Evolutionary conservation across 37 sponge, comb jelly and placozoan genomes (phyloP), one percentile per base, ranked within the genome.

Genomic region (Aplysina aerophoba): DNA sequence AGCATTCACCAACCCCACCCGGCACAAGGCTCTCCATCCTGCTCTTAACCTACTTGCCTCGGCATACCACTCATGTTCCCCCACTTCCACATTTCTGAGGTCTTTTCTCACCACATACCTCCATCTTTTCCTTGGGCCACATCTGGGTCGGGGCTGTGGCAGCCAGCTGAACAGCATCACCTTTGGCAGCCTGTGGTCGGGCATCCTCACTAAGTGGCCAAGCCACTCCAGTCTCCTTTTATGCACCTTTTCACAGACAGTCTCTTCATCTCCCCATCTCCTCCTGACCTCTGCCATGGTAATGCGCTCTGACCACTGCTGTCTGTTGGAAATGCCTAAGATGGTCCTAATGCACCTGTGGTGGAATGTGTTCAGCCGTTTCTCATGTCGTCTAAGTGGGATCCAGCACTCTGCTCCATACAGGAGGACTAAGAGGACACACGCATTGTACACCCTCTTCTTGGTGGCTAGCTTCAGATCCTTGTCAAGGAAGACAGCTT

Each of bases 331-430:
- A 20, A 60, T 59, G 44, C 67, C 67, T 41, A 85, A 36, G 79
- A 85, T 85, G 4, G 40, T 85, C 67, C 79, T 77, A 24, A 79
- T 77, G 59, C 85, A 85, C 66, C 67, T 85, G 65, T 85, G 85
- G 59, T 85, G 84, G 84, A 83, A 83, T 83, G 85, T 28, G 72
- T 85, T 85, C 35, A 85, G 37, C 34, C 24, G 55, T 37, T 44
- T 85, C 39, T 71, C 55, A 53, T 72, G 74, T 39, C 34, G 50
- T 39, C 37, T 85, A 21, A 85, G 75, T 36, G 75, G 85, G 75
- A 56, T 73, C 85, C 75, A 72, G 37, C 85, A 73, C 56, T 65
- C 84, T 73, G 85, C 72, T 24, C 74, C 85, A 73, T 85, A 72
- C 59, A 85, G 16, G 14, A 80, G 57, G 5, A 85, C 72, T 36